phyloP scores from a whole-genome alignment of 2,113 vertebrate genomes.

The Lichenostomus cassidix region DNA sequence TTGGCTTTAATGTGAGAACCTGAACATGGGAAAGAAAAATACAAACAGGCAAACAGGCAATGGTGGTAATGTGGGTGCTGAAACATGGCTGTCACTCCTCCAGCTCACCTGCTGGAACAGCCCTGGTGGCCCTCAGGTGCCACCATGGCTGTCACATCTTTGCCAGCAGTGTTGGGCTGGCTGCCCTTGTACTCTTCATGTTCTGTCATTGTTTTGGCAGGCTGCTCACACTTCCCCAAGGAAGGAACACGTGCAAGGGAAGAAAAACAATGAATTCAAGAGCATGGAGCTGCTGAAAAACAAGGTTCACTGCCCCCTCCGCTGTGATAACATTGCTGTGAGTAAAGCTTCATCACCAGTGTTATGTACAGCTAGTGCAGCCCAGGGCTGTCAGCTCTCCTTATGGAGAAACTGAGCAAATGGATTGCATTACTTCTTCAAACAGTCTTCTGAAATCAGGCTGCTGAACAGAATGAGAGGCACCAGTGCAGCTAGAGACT shows the following conservation, averaged over 20 bases:
- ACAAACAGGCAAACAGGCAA: neutral
- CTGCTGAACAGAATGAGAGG: neutral
- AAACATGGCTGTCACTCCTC: neutral
- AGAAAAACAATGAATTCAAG: neutral
- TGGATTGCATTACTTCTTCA: slow-evolving; percentile 33
- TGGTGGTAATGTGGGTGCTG: neutral
- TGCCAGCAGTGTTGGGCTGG: neutral
- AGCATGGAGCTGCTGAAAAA: neutral
- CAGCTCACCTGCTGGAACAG: neutral
- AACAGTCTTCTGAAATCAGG: neutral
- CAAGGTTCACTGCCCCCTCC: neutral
- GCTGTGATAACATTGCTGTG: neutral
- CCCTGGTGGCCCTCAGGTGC: neutral
- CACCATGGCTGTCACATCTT: neutral
- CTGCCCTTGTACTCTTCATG: accelerated
- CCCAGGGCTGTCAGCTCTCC: neutral
- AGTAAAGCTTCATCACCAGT: neutral
- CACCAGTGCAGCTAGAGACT: neutral
- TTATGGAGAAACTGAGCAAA: neutral
- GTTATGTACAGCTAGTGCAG: neutral
- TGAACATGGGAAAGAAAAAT: neutral
- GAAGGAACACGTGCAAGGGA: neutral
- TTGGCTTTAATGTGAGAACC: neutral
- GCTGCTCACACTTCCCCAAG: neutral
- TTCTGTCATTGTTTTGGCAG: neutral